These are phyloP conservation scores for Sternarchorhynchus goeldii DNA, from an alignment of 2,797 vertebrate species.

Conservation along the genomic window DNA sequence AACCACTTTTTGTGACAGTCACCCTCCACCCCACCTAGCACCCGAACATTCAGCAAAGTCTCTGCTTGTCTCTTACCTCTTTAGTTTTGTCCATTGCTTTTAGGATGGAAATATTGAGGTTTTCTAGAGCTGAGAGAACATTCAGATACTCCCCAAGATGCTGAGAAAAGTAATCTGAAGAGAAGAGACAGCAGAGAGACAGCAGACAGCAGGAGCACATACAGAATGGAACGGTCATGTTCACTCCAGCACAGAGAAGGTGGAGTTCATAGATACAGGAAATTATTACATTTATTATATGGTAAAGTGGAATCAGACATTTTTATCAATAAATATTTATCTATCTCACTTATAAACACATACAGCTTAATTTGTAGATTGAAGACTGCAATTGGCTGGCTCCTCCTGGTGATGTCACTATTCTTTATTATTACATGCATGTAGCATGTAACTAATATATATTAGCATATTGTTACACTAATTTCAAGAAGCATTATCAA, in stretches of 20 bases:
- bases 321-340: neutral
- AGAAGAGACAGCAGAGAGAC: constrained; percentile 11
- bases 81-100: constrained; percentile 98
- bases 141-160: constrained; percentile 90
- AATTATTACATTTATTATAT: neutral
- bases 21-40: too few species aligned
- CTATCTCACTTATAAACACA: neutral
- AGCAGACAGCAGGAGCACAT: neutral
- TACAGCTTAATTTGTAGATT: neutral
- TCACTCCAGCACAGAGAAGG: constrained; percentile 4
- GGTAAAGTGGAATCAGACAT: neutral
- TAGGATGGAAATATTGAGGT: constrained; percentile 88
- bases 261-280: neutral
- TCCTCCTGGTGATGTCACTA: neutral
- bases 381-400: too few species aligned
- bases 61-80: constrained; percentile 74
- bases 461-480: too few species aligned
- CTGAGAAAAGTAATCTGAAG: constrained; percentile 90
- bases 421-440: too few species aligned
- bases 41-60: too few species aligned
- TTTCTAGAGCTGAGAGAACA: constrained; percentile 90
- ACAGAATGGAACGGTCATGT: neutral
- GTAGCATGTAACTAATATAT: too few species aligned
- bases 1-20: too few species aligned
- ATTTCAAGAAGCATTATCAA: too few species aligned